Evolutionary conservation across 2,888 invertebrate species (phyloP).

Genomic region (Sphecodes monilicornis): DNA sequence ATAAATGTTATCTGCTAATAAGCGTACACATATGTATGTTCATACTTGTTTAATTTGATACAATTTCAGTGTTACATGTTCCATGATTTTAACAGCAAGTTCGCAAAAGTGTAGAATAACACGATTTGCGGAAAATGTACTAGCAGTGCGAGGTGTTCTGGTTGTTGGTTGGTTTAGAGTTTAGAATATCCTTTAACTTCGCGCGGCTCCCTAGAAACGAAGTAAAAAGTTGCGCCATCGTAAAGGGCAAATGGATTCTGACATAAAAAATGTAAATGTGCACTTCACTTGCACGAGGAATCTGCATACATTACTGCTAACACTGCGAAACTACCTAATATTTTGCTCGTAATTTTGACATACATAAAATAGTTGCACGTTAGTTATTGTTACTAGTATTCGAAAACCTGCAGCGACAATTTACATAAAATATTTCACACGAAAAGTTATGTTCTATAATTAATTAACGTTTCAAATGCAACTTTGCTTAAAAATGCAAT

Average conservation of each 20-base stretch:
- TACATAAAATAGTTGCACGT: neutral
- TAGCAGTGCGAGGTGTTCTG: neutral
- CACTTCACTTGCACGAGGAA: neutral
- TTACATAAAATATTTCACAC: neutral
- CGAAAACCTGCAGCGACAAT: neutral
- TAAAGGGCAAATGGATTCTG: constrained; percentile 40
- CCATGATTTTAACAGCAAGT: too few relatives aligned
- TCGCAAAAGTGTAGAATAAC: neutral
- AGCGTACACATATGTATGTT: neutral
- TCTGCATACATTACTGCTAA: neutral
- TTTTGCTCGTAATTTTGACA: neutral
- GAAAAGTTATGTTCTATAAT: too few relatives aligned
- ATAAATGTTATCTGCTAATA: neutral
- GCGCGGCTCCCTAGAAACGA: neutral
- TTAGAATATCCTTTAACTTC: neutral
- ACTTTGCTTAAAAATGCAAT: too few relatives aligned
- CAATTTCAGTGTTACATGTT: neutral
- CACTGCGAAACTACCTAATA: neutral
- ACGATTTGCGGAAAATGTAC: constrained; percentile 32
- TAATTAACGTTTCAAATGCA: too few relatives aligned
- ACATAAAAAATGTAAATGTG: constrained; percentile 14
- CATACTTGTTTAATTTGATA: neutral
- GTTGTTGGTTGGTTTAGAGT: neutral
- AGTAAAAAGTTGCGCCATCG: constrained; percentile 17
- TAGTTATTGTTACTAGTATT: neutral